Base-by-base conservation (phyloP, 30 jellyfish, hydroid and myxozoan genomes). In the Turritopsis dohrnii region DNA sequence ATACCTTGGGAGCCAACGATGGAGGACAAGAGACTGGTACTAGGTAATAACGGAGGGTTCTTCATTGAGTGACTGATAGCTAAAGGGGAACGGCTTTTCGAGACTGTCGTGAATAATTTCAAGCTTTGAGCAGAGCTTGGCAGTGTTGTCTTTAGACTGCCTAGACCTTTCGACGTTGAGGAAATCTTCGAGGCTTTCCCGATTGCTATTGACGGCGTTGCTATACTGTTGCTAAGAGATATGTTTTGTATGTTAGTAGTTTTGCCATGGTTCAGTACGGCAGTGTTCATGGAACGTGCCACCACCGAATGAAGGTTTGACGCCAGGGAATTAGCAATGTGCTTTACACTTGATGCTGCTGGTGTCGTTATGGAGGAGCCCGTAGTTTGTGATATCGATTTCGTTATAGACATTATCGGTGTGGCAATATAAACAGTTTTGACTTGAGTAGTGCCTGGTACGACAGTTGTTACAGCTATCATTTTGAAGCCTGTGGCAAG, bases 391-490 rank as follows among this genome's bases (percentile, higher is more conserved):
- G 95, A 53, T 28, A 95, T 54, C 22, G 96, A 74, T 72, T 94
- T 94, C 13, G 99, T 85, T 13, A 94, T 89, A 21, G 99, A 94
- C 96, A 94, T 86, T 21, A 94, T 94, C 83, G 99, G 99, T 0
- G 99, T 94, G 26, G 99, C 99, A 25, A 94, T 94, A 84, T 94
- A 94, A 8, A 94, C 99, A 69, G 99, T 94, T 81, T 89, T 89
- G 16, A 94, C 99, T 76, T 94, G 99, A 20, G 99, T 88, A 26
- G 97, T 94, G 22, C 99, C 99, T 8, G 96, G 97, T 18, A 94
- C 97, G 54, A 94, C 95, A n/a, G 99, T 94, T 17, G 99, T 94
- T 16, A 94, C 99, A 16, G 99, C 97, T 1, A 94, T 94, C 99
- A 94, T 94, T 85, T 94, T 94, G 85, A 94, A 89, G 53, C 99